Percentiles rank a stretch among this genome's conserved stretches.
phyloP scores from a whole-genome alignment of 2,888 invertebrate species.

The Molorchus minor region DNA sequence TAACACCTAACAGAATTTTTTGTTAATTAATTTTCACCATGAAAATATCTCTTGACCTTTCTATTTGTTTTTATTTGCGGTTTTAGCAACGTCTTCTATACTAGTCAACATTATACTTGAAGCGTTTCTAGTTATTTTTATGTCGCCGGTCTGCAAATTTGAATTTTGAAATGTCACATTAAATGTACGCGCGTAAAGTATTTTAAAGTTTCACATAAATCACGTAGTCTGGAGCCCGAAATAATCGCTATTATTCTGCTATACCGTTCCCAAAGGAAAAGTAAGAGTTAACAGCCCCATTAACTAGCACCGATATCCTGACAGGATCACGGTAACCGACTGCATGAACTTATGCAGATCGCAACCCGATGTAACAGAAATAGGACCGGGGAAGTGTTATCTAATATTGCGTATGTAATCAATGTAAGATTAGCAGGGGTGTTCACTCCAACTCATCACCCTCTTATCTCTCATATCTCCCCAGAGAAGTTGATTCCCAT shows the following conservation, averaged over 20 bases:
- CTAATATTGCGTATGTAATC: conserved; percentile 63
- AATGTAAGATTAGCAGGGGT: conserved; percentile 62
- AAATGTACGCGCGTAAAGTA: neutral
- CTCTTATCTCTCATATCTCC: conserved; percentile 58
- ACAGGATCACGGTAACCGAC: conserved; percentile 33
- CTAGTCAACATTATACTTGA: too few relatives aligned
- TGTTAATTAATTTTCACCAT: too few relatives aligned
- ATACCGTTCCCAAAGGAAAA: conserved; percentile 42
- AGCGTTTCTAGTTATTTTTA: too few relatives aligned
- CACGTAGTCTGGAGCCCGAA: conserved; percentile 33
- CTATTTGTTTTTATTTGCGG: too few relatives aligned
- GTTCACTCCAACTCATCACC: conserved; percentile 56
- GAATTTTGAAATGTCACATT: neutral
- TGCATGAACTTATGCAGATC: conserved; percentile 42
- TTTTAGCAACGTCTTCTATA: too few relatives aligned
- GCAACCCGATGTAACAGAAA: conserved; percentile 29
- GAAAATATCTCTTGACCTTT: too few relatives aligned
- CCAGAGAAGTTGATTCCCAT: conserved; percentile 51
- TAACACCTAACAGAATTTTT: too few relatives aligned
- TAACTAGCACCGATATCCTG: conserved; percentile 42
- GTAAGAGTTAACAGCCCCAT: conserved; percentile 44
- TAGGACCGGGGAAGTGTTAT: conserved; percentile 55
- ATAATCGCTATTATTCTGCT: conserved; percentile 42
- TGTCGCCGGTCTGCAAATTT: too few relatives aligned
- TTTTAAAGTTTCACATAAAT: conserved; percentile 22